Conservation (phyloP, 2,113 vertebrate genomes). For the Mesembrinibis cayennensis region DNA sequence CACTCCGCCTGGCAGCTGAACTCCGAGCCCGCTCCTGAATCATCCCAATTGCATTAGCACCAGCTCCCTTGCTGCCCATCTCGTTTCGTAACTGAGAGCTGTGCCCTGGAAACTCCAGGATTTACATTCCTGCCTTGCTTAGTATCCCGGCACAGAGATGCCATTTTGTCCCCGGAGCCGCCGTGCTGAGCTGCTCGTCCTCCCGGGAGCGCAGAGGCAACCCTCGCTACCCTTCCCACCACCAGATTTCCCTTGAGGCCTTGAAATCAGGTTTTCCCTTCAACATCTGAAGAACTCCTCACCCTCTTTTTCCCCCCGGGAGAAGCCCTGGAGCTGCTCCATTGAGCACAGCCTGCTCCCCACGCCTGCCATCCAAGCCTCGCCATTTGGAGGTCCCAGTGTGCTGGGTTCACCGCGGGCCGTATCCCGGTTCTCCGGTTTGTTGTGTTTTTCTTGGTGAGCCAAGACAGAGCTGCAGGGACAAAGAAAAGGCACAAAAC, state of each 20-base stretch:
- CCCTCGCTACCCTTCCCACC: neutral
- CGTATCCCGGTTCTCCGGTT: accelerated
- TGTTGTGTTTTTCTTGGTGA: neutral
- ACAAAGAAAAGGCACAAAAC: neutral
- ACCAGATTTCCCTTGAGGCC: neutral
- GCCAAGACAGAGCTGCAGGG: neutral
- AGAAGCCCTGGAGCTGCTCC: neutral
- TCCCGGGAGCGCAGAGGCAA: neutral
- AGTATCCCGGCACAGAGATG: neutral
- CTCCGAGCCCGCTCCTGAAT: neutral
- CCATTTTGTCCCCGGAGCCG: accelerated
- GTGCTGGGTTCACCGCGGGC: accelerated
- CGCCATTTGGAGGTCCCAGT: accelerated
- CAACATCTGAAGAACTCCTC: neutral
- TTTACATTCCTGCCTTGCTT: neutral
- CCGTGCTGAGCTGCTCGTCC: neutral
- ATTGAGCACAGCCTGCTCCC: neutral
- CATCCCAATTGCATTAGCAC: neutral
- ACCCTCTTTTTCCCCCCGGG: neutral
- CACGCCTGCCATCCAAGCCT: neutral
- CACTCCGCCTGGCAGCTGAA: neutral
- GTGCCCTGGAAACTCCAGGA: neutral
- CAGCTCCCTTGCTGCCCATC: neutral
- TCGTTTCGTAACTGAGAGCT: accelerated
- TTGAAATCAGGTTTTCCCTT: neutral